A percentile compares a stretch with the other conserved stretches of the same genome.
Conservation (phyloP, 2,888 invertebrate species). For the Hanleya hanleyi region DNA sequence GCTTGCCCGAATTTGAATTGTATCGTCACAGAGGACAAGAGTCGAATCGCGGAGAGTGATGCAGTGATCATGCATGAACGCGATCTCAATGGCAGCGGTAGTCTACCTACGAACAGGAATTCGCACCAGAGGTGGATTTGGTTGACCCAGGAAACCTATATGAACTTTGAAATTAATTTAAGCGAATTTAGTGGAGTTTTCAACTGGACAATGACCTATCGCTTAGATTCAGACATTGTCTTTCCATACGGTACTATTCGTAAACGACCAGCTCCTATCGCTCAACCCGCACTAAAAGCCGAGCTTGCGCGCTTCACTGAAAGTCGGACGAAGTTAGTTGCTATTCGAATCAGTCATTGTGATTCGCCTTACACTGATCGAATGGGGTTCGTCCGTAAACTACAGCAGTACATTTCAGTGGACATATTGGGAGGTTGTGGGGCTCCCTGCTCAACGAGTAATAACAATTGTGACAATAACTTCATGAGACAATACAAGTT, state of each 20-base stretch:
- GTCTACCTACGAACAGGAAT: neutral
- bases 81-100: neutral
- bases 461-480: neutral
- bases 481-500: conserved; percentile 10
- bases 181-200: neutral
- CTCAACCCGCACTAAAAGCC: no score
- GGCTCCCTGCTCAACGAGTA: neutral
- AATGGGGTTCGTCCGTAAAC: neutral
- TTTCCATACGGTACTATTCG: neutral
- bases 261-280: neutral
- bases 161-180: neutral
- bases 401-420: neutral
- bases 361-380: neutral
- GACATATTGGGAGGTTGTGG: conserved; percentile 1
- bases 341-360: neutral
- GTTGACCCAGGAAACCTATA: neutral
- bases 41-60: neutral
- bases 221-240: conserved; percentile 1
- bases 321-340: conserved; percentile 2
- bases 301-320: no score
- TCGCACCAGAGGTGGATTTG: neutral
- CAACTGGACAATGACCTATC: conserved; percentile 1
- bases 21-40: neutral
- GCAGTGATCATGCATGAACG: neutral
- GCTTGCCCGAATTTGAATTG: neutral